Evolutionary conservation across 2,113 vertebrate species (phyloP).

Genomic region (Onychorhynchus coronatus): DNA sequence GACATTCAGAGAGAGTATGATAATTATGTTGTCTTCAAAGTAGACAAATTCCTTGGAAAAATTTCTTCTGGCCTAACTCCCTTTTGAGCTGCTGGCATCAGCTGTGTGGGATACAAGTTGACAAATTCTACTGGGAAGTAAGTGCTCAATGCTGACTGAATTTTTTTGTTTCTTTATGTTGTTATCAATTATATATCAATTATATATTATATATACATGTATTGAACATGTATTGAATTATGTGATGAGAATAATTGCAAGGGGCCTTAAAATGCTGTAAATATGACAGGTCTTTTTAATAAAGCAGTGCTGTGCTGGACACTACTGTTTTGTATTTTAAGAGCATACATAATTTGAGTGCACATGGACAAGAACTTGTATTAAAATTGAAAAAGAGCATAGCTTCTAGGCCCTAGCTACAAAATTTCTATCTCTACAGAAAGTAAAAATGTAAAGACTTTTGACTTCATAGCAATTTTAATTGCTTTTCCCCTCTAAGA

Average conservation of each 20-base stretch:
- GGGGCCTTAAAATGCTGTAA: neutral
- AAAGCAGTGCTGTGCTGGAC: neutral
- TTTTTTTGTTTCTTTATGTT: neutral
- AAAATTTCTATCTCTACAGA: neutral
- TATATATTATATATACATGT: too few species aligned
- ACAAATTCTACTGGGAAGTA: neutral
- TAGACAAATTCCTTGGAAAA: neutral
- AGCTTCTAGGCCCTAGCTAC: neutral
- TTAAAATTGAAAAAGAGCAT: neutral
- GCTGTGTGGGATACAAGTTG: neutral
- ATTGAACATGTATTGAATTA: neutral
- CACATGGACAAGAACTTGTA: neutral
- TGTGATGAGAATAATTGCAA: neutral
- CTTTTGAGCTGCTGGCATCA: neutral
- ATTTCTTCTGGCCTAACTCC: neutral
- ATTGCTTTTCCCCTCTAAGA: neutral
- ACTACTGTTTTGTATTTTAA: neutral
- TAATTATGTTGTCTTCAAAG: neutral
- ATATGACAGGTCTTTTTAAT: neutral
- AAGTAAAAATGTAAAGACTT: neutral
- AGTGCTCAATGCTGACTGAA: neutral
- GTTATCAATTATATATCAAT: neutral
- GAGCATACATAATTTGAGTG: neutral
- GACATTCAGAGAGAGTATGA: neutral
- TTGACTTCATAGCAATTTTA: neutral